Percentiles rank a stretch among this genome's conserved stretches.
Conservation (phyloP, 2,797 vertebrate species). For the Staurois parvus region DNA sequence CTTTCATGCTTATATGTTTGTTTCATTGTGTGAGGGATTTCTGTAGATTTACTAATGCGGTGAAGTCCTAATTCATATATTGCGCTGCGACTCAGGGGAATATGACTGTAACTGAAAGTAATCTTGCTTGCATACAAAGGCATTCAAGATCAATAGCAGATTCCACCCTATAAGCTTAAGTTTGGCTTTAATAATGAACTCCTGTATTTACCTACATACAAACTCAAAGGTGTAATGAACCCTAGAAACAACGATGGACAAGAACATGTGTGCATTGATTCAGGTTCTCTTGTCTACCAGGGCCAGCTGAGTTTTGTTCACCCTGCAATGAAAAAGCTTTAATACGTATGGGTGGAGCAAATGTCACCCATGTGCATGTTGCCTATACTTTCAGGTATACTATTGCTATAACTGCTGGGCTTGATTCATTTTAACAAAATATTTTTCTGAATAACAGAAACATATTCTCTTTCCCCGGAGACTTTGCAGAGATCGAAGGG, state of each 20-base stretch:
- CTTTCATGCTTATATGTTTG: too few species aligned
- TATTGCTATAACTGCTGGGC: background rate
- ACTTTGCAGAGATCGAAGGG: slow-evolving; percentile 68
- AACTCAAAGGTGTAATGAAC: background rate
- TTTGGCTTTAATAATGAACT: background rate
- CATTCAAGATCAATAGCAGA: background rate
- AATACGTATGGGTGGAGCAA: background rate
- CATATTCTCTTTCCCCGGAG: slow-evolving; percentile 47
- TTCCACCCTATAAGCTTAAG: background rate
- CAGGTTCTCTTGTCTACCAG: too few species aligned
- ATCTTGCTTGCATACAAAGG: too few species aligned
- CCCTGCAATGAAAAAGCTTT: background rate
- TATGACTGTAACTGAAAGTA: too few species aligned
- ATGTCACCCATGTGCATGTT: background rate
- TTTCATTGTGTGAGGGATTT: too few species aligned
- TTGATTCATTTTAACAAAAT: slow-evolving; percentile 22
- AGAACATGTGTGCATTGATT: background rate
- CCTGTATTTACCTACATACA: background rate
- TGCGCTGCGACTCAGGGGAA: too few species aligned
- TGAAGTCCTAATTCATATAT: too few species aligned
- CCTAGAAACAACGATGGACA: background rate
- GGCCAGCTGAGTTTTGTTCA: too few species aligned
- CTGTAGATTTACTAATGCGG: too few species aligned
- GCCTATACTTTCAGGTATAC: background rate
- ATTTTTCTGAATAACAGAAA: slow-evolving; percentile 40